A percentile compares a stretch with the other conserved stretches of the same genome.
These are phyloP conservation scores for Intellagama lesueurii DNA, from an alignment of 2,797 vertebrate species.

Conservation along the genomic window DNA sequence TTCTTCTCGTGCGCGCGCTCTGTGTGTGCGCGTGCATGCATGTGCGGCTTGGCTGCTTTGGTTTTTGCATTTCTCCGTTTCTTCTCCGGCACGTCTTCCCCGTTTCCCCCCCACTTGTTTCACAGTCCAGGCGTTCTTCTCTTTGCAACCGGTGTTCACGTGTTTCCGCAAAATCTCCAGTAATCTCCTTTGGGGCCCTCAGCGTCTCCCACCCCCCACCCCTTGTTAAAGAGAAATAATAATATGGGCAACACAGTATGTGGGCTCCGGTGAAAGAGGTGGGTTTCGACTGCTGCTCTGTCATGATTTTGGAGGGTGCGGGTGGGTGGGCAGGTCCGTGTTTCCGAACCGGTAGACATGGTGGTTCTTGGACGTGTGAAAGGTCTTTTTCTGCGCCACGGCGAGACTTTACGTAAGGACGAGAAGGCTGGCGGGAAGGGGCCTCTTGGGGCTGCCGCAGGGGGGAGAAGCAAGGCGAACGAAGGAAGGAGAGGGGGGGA, in stretches of 20 bases:
- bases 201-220: background rate
- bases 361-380: background rate
- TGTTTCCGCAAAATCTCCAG: background rate
- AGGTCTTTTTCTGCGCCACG: background rate
- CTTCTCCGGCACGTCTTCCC: background rate
- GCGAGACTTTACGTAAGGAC: background rate
- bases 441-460: background rate
- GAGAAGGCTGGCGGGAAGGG: background rate
- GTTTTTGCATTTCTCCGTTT: background rate
- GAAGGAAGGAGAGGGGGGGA: background rate
- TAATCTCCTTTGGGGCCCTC: too few relatives aligned
- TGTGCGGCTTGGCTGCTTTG: background rate
- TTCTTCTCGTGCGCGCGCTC: too few relatives aligned
- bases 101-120: background rate
- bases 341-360: too few relatives aligned
- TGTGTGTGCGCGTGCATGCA: too few relatives aligned
- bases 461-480: background rate
- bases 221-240: background rate
- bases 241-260: background rate
- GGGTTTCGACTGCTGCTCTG: background rate
- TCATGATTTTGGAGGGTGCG: background rate
- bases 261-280: background rate
- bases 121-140: background rate
- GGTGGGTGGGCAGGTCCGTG: too few relatives aligned
- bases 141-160: slow-evolving; percentile 11